Evolutionary conservation across 2,113 vertebrate genomes (phyloP).

Genomic region (Sporophila hypoxantha): DNA sequence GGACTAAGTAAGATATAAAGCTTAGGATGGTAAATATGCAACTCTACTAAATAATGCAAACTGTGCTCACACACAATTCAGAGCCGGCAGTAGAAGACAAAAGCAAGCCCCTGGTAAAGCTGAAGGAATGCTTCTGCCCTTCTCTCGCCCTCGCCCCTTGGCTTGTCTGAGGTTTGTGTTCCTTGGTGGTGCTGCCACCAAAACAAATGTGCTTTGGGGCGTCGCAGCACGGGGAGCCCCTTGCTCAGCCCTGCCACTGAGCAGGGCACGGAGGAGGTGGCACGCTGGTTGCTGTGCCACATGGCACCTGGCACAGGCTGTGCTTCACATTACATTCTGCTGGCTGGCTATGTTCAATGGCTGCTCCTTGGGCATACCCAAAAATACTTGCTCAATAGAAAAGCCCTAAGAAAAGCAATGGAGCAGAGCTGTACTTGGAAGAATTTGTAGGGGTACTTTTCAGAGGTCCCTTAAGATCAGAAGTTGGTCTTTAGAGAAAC

Average conservation of each 20-base stretch:
- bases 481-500: neutral
- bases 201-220: neutral
- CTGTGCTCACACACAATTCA: neutral
- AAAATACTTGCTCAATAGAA: neutral
- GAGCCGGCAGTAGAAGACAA: neutral
- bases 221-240: accelerated
- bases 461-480: neutral
- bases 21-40: neutral
- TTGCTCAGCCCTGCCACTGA: neutral
- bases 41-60: slow-evolving; percentile 26
- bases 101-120: neutral
- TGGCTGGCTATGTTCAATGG: neutral
- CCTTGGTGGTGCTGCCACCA: neutral
- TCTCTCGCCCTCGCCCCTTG: neutral
- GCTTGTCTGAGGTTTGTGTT: neutral
- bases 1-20: slow-evolving; percentile 8
- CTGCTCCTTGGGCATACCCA: neutral
- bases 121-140: neutral
- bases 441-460: neutral
- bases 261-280: neutral
- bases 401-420: neutral
- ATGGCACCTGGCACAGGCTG: neutral
- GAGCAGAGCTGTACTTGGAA: neutral
- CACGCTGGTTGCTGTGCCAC: accelerated
- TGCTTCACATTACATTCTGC: neutral